Evolutionary conservation across 2,888 invertebrate genomes (phyloP).

Genomic region (Cheilosia scutellata): DNA sequence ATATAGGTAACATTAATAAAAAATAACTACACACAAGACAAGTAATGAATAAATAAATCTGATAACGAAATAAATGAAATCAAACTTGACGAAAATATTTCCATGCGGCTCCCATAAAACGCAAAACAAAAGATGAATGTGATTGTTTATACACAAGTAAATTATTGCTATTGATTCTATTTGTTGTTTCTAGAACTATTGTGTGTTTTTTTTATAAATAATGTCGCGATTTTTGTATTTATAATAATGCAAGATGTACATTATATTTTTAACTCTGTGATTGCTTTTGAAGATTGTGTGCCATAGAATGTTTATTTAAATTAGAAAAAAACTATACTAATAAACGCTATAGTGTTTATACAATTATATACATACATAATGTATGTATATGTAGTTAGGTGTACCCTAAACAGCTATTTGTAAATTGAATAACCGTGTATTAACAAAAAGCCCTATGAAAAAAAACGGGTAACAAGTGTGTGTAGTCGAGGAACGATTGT

Average conservation of each 20-base stretch:
- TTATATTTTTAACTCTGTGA: no score
- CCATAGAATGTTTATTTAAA: slow-evolving; percentile 3
- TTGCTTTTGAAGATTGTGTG: slow-evolving; percentile 15
- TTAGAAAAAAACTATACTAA: no score
- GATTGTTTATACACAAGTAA: slow-evolving; percentile 14
- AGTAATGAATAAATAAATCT: slow-evolving; percentile 5
- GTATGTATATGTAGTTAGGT: no score
- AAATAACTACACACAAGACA: slow-evolving; percentile 10
- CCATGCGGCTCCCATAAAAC: slow-evolving; percentile 72
- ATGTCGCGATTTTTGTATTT: neutral
- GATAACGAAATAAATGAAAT: neutral
- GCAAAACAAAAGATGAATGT: slow-evolving; percentile 70
- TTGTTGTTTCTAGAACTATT: neutral
- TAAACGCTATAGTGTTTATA: no score
- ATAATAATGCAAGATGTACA: neutral
- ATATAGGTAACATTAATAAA: neutral
- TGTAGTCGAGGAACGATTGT: no score
- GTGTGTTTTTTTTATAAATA: neutral
- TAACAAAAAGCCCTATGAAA: no score
- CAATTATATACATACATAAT: no score
- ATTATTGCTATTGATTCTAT: slow-evolving; percentile 10
- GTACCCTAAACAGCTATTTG: no score
- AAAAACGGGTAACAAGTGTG: no score
- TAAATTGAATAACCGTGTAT: no score
- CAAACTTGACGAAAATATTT: slow-evolving; percentile 47